Evolutionary conservation across 2,113 vertebrate species (phyloP).

Genomic region (Entomyzon cyanotis): DNA sequence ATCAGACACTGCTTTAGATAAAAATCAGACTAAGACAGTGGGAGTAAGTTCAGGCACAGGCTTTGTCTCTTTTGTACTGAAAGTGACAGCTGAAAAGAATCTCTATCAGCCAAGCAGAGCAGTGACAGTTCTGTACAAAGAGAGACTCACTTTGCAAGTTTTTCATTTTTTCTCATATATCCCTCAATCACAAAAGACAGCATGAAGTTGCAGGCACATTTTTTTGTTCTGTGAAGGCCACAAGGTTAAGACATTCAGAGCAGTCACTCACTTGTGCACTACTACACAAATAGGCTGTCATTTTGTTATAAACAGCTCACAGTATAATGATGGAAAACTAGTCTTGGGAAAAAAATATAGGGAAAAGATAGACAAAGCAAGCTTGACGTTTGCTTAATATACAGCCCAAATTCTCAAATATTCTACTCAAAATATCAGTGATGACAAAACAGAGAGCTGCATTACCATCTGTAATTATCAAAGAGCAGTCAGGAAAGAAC

Average conservation of each 20-base stretch:
- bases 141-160: not conserved
- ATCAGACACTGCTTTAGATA: not conserved
- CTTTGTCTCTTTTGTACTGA: not conserved
- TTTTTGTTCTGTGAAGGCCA: not conserved
- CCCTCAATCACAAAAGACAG: not conserved
- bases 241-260: not conserved
- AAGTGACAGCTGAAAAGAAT: constrained; percentile 52
- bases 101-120: not conserved
- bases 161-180: not conserved
- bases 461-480: not conserved
- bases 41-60: not conserved
- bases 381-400: not conserved
- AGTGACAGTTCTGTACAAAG: not conserved
- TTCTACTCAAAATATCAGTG: not conserved
- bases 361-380: not conserved
- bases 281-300: not conserved
- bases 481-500: not conserved
- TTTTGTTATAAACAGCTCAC: not conserved
- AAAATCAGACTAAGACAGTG: not conserved
- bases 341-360: not conserved
- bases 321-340: not conserved
- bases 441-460: not conserved
- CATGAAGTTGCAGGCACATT: not conserved
- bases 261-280: not conserved
- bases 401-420: not conserved